Evolutionary conservation across 2,888 invertebrate species (phyloP).

Genomic region (Eledona agricola): DNA sequence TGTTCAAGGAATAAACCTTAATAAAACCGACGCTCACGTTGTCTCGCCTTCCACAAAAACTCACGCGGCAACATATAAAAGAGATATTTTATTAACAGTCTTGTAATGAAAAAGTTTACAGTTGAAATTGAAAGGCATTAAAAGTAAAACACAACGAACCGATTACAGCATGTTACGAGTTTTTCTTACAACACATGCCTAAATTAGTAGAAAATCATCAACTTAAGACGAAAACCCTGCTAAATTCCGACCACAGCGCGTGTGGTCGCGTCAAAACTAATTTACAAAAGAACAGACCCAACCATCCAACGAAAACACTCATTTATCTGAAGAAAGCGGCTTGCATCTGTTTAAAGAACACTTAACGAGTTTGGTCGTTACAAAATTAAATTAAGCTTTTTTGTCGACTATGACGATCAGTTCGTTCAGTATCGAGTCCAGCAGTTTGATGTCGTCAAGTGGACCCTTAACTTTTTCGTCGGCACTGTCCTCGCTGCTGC

Average conservation of each 20-base stretch:
- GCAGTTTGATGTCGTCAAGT: conserved; percentile 44
- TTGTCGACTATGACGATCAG: conserved; percentile 59
- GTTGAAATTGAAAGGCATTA: conserved; percentile 31
- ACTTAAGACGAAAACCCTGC: conserved; percentile 38
- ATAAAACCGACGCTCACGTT: conserved; percentile 25
- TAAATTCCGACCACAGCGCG: conserved; percentile 13
- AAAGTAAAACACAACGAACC: conserved; percentile 32
- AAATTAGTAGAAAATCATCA: conserved; percentile 26
- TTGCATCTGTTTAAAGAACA: conserved; percentile 37
- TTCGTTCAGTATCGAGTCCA: conserved; percentile 59
- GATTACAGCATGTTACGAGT: conserved; percentile 20
- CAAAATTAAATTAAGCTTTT: conserved; percentile 52
- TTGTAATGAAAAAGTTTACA: conserved; percentile 43
- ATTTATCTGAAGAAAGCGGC: conserved; percentile 24
- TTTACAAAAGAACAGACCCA: conserved; percentile 15
- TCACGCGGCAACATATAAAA: conserved; percentile 37
- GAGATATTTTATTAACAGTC: conserved; percentile 48
- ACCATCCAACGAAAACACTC: conserved; percentile 24
- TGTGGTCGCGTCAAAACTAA: conserved; percentile 20
- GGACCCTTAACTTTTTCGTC: conserved; percentile 51
- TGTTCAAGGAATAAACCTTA: conserved; percentile 44
- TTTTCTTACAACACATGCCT: conserved; percentile 19
- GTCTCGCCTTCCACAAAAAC: conserved; percentile 4
- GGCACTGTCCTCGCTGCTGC: conserved; percentile 51
- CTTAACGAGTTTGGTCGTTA: conserved; percentile 44